Base-by-base conservation (phyloP, 1,140 invertebrate genomes). In the Phymorhynchus buccinoides region DNA sequence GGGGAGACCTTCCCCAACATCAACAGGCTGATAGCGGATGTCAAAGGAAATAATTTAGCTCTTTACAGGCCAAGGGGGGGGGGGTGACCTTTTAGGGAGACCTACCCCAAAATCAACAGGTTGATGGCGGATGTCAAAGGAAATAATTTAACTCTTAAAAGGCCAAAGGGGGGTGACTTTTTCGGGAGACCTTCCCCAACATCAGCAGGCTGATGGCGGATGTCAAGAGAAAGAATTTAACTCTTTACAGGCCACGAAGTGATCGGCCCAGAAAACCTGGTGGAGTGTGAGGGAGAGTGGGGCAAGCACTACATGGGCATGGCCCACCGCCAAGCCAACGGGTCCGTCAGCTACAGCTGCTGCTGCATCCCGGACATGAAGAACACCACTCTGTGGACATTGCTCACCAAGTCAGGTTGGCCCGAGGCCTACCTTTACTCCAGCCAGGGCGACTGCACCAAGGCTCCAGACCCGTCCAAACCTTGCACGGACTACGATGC, bases 321-420 rank as follows among this genome's bases (percentile, higher is more conserved):
- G 62, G 37, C 32, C 42, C 22, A 79, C 9, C 22, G 7, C 6
- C 7, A 16, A 3, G 41, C 0, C 56, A 56, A 30, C 80, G 66
- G 66, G 14, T 30, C 62, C 66, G 44, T 1, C 81, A 30, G 1
- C 81, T 37, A 39, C 48, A 42, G 44, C 66, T 12, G 2, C 79
- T 83, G 81, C 66, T 81, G 80, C 62, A 2, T 83, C 16, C 62
- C 81, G 4, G 81, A 83, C 81, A 81, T 56, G 35, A 27, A 37
- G 6, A 83, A 44, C 62, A 0, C 32, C 1, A 32, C 62, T 39
- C 27, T 79, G 41, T 83, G 22, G 27, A 27, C 35, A 16, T 1
- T 35, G 22, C 41, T 68, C 3, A 18, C 66, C 0, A 18, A 83
- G 35, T 30, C 32, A 7, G 39, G 35, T 39, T 83, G 81, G 81